Conservation (phyloP, 2,113 vertebrate species). For the Pyxicephalus adspersus region DNA sequence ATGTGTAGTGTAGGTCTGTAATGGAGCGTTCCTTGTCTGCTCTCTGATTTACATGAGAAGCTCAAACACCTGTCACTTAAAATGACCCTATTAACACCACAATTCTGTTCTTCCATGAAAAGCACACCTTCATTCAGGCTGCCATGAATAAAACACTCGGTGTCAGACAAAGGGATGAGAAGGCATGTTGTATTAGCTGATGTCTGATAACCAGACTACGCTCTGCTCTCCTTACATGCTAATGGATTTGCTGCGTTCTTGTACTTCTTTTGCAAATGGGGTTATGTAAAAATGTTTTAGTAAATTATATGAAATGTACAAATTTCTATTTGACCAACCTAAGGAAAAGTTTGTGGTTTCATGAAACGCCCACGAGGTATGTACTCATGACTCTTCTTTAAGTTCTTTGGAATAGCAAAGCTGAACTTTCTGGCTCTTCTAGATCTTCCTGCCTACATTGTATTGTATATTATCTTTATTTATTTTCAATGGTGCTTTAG, state of each 20-base stretch:
- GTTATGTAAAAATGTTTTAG: conserved; percentile 36
- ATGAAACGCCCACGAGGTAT: background rate
- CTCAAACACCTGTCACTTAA: conserved; percentile 53
- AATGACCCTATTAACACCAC: conserved; percentile 55
- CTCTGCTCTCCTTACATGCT: conserved; percentile 14
- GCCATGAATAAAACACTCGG: conserved; percentile 45
- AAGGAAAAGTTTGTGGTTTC: background rate
- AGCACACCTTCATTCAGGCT: conserved; percentile 47
- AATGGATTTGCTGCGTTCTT: conserved; percentile 17
- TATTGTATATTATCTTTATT: background rate
- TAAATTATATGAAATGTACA: conserved; percentile 20
- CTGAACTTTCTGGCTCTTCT: background rate
- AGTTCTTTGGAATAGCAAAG: background rate
- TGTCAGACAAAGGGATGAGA: conserved; percentile 36
- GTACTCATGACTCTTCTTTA: background rate
- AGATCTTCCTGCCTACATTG: background rate
- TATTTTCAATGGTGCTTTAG: too few relatives aligned
- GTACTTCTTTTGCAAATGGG: conserved; percentile 16
- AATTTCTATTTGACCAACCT: background rate
- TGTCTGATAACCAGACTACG: conserved; percentile 44
- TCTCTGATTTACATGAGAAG: conserved; percentile 55
- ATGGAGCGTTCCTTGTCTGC: conserved; percentile 49
- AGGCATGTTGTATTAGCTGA: conserved; percentile 50
- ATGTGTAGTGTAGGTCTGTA: conserved; percentile 36
- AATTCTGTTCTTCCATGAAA: conserved; percentile 46